phyloP scores from a whole-genome alignment of 2,113 vertebrate species.

The Prunella himalayana region DNA sequence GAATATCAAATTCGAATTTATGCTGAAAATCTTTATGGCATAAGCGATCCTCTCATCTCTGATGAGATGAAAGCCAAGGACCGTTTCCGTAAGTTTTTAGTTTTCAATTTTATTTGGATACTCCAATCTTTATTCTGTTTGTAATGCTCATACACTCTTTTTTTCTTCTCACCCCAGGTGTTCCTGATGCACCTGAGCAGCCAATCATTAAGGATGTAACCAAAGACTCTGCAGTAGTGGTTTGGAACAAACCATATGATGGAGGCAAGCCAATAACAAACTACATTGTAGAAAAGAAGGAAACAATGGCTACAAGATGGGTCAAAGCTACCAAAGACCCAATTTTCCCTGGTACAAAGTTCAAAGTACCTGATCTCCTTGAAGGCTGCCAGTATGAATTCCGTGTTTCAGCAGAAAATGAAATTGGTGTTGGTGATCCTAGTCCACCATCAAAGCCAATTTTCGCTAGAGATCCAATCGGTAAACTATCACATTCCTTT shows the following conservation, averaged over 20 bases:
- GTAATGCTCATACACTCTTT: background rate
- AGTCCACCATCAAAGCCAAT: constrained; percentile 92
- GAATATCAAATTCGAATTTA: constrained; percentile 92
- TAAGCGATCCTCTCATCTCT: constrained; percentile 93
- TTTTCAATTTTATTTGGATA: background rate
- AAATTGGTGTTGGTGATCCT: constrained; percentile 92
- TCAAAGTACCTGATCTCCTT: constrained; percentile 86
- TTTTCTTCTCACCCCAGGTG: constrained; percentile 70
- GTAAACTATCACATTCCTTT: constrained; percentile 70
- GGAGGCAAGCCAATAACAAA: constrained; percentile 96
- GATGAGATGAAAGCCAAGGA: constrained; percentile 96
- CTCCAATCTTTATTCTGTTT: background rate
- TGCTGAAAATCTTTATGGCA: constrained; percentile 96
- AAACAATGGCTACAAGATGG: constrained; percentile 90
- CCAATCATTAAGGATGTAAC: constrained; percentile 88
- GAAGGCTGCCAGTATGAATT: constrained; percentile 97
- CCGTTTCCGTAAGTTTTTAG: constrained; percentile 84
- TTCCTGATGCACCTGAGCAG: constrained; percentile 94
- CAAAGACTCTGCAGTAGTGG: constrained; percentile 86
- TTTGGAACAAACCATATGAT: constrained; percentile 92
- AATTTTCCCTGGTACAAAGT: constrained; percentile 90
- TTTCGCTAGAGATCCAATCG: constrained; percentile 93
- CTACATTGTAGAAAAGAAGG: constrained; percentile 95
- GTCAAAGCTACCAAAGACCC: constrained; percentile 85
- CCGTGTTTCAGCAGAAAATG: constrained; percentile 94